Evolutionary conservation across 1,140 invertebrate genomes (phyloP).

Genomic region (Drosophila setifemur): DNA sequence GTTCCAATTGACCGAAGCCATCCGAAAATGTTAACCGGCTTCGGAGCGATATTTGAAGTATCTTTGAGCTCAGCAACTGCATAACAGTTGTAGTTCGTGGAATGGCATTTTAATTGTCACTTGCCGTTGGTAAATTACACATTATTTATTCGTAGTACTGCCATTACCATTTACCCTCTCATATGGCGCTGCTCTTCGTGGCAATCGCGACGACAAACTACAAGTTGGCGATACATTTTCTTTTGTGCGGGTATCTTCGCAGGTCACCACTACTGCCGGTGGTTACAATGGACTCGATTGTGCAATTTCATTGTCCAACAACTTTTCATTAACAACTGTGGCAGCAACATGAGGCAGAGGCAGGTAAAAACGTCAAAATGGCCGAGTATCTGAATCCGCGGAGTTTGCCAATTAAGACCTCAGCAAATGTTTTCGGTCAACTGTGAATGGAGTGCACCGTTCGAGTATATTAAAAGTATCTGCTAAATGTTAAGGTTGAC

Average conservation of each 20-base stretch:
- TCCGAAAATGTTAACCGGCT: slow-evolving; percentile 22
- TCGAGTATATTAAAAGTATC: slow-evolving; percentile 56
- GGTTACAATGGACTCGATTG: slow-evolving; percentile 43
- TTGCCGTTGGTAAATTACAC: slow-evolving; percentile 54
- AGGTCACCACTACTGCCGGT: slow-evolving; percentile 28
- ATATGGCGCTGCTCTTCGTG: slow-evolving; percentile 34
- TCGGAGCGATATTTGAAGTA: slow-evolving; percentile 18
- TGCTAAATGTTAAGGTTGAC: slow-evolving; percentile 77
- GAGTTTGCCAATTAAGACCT: slow-evolving; percentile 74
- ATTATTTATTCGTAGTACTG: slow-evolving; percentile 56
- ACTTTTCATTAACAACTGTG: slow-evolving; percentile 71
- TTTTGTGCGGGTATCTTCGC: slow-evolving; percentile 25
- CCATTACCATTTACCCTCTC: slow-evolving; percentile 46
- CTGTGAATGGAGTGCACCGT: slow-evolving; percentile 6
- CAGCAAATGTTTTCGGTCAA: slow-evolving; percentile 45
- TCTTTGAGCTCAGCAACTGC: slow-evolving; percentile 7
- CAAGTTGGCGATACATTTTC: slow-evolving; percentile 34
- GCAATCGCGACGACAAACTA: slow-evolving; percentile 3
- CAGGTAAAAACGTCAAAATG: slow-evolving; percentile 39
- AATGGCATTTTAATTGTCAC: slow-evolving; percentile 65
- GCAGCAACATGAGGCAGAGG: slow-evolving; percentile 4
- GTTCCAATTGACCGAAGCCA: slow-evolving; percentile 10
- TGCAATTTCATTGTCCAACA: slow-evolving; percentile 69
- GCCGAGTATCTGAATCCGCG: slow-evolving; percentile 47
- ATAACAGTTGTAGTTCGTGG: slow-evolving; percentile 24